phyloP scores from a whole-genome alignment of 2,888 invertebrate genomes.

The Nomada goodeniana region DNA sequence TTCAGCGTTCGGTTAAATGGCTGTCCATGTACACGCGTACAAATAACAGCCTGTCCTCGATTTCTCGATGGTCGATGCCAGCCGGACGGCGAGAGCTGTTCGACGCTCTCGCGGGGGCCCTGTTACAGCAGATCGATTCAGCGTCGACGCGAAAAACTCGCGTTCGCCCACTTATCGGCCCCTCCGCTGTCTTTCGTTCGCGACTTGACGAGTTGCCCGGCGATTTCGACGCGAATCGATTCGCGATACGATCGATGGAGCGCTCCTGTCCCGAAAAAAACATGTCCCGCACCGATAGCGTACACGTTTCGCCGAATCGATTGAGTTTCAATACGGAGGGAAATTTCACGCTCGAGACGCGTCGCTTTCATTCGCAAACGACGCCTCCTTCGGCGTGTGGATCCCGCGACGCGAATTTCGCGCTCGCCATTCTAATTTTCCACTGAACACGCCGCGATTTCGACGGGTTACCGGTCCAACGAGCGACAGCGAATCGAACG shows the following conservation, averaged over 20 bases:
- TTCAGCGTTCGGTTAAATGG: conserved; percentile 56
- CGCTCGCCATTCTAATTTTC: conserved; percentile 41
- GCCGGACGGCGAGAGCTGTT: conserved; percentile 58
- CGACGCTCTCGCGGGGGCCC: conserved; percentile 39
- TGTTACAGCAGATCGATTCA: conserved; percentile 58
- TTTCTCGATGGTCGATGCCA: conserved; percentile 63
- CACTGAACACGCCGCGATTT: conserved; percentile 10
- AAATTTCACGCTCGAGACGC: too few species aligned
- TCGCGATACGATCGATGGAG: neutral
- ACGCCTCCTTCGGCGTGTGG: neutral
- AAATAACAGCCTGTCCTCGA: conserved; percentile 67
- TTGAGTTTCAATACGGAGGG: neutral
- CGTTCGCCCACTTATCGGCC: neutral
- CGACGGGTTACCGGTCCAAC: conserved; percentile 19
- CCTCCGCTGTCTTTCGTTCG: neutral
- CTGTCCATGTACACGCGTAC: conserved; percentile 52
- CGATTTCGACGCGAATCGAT: conserved; percentile 13
- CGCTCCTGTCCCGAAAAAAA: neutral
- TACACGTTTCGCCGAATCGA: too few species aligned
- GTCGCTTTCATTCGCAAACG: neutral
- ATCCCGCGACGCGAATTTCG: conserved; percentile 10
- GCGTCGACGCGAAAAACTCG: conserved; percentile 46
- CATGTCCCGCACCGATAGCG: too few species aligned
- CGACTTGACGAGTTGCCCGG: conserved; percentile 2
- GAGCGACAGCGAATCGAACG: conserved; percentile 23